phyloP scores from a whole-genome alignment of 2,888 invertebrate genomes.

The Oligia strigilis region DNA sequence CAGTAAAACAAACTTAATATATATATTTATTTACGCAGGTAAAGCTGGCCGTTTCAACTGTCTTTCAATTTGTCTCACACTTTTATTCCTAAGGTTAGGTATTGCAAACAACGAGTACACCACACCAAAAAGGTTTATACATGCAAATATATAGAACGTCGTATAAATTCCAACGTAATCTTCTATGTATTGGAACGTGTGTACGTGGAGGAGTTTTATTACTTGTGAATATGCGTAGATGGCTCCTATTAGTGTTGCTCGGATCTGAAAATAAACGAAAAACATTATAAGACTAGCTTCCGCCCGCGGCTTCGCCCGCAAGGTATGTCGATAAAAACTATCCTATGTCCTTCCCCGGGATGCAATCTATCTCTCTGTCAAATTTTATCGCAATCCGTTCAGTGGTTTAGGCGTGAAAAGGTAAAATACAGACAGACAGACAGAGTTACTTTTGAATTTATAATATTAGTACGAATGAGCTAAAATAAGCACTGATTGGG shows the following conservation, averaged over 20 bases:
- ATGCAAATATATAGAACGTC: constrained; percentile 80
- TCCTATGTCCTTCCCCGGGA: too few species aligned
- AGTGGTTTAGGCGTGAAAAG: too few species aligned
- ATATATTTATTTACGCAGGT: constrained; percentile 70
- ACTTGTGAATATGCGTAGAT: constrained; percentile 79
- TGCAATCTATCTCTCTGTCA: too few species aligned
- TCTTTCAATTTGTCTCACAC: constrained; percentile 79
- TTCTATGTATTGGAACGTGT: constrained; percentile 80
- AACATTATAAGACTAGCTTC: not conserved
- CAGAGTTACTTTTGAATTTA: too few species aligned
- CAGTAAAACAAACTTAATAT: constrained; percentile 1
- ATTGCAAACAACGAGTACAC: constrained; percentile 80
- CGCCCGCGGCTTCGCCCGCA: too few species aligned
- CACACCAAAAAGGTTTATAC: constrained; percentile 80
- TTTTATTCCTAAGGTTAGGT: constrained; percentile 77
- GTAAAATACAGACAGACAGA: too few species aligned
- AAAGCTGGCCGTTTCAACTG: constrained; percentile 81
- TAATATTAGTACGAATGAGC: too few species aligned
- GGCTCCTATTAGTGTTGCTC: constrained; percentile 76
- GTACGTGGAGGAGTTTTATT: constrained; percentile 78
- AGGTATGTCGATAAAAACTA: too few species aligned
- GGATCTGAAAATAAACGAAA: constrained; percentile 76
- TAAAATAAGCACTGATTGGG: too few species aligned
- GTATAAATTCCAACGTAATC: constrained; percentile 81
- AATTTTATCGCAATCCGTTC: too few species aligned